These are phyloP conservation scores for Aptenodytes forsteri DNA, from an alignment of 2,113 vertebrate species.

Conservation along the genomic window DNA sequence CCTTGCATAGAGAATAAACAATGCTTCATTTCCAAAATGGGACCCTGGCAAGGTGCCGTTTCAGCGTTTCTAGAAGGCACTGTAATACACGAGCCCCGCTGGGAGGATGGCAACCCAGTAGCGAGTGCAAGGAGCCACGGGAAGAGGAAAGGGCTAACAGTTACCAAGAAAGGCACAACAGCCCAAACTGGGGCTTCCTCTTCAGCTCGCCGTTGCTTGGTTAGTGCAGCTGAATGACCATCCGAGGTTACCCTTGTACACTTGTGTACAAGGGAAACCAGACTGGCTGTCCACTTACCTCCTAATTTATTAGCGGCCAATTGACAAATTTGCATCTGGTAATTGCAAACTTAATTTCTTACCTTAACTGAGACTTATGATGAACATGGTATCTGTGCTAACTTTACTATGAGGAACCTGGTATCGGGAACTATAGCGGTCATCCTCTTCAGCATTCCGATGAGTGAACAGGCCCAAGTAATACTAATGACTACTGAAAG, in stretches of 20 bases:
- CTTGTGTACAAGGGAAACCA: not conserved
- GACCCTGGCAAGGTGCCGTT: not conserved
- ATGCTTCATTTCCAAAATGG: not conserved
- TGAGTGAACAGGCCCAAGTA: not conserved
- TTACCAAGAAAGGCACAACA: not conserved
- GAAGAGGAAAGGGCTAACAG: not conserved
- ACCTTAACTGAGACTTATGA: not conserved
- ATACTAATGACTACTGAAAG: not conserved
- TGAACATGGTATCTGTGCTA: not conserved
- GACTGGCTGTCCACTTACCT: accelerated
- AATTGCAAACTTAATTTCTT: not conserved
- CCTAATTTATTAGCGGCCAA: not conserved
- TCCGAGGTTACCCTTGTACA: no score
- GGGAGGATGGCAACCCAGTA: accelerated
- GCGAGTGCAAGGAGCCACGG: accelerated
- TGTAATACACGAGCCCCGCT: accelerated
- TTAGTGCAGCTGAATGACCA: accelerated
- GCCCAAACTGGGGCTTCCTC: not conserved
- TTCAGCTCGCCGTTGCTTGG: accelerated
- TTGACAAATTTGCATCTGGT: accelerated
- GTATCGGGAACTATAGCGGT: accelerated
- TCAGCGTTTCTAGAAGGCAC: not conserved
- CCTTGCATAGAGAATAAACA: not conserved
- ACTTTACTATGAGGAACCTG: not conserved
- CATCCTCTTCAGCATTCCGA: not conserved